phyloP scores from a whole-genome alignment of 2,797 vertebrate species.

The Myiotriccus ornatus region DNA sequence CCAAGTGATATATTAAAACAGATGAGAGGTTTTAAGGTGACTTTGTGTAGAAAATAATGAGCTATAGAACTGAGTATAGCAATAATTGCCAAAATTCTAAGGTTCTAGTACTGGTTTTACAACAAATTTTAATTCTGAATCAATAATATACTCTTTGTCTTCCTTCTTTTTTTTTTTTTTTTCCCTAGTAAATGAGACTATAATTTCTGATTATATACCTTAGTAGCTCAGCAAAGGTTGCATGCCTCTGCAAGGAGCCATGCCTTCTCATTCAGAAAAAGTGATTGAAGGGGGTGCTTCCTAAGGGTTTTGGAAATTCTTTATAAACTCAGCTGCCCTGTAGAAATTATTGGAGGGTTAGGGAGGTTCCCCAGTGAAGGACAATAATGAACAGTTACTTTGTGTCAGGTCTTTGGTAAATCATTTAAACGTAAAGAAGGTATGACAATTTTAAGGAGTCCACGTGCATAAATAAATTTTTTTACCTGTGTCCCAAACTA shows the following conservation, averaged over 20 bases:
- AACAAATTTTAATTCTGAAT: slow-evolving; percentile 17
- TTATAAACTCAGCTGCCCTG: neutral
- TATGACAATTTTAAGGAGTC: neutral
- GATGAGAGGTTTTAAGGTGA: slow-evolving; percentile 49
- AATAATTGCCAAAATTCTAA: slow-evolving; percentile 36
- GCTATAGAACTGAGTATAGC: slow-evolving; percentile 5
- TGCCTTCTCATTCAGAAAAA: neutral
- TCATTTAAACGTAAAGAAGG: neutral
- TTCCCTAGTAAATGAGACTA: neutral
- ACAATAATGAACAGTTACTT: neutral
- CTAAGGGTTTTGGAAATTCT: neutral
- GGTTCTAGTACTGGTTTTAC: slow-evolving; percentile 15
- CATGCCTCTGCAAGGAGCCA: neutral
- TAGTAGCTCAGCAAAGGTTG: neutral
- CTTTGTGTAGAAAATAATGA: slow-evolving; percentile 62
- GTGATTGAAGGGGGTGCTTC: neutral
- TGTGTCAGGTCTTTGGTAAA: neutral
- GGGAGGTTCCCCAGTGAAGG: neutral
- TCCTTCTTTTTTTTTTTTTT: neutral
- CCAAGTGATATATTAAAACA: slow-evolving; percentile 67
- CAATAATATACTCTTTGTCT: neutral
- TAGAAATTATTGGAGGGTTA: neutral
- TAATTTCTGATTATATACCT: neutral
- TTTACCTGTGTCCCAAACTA: neutral
- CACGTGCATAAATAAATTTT: neutral